These are phyloP conservation scores for Thalassoma bifasciatum DNA, from an alignment of 2,113 vertebrate species.

Conservation along the genomic window DNA sequence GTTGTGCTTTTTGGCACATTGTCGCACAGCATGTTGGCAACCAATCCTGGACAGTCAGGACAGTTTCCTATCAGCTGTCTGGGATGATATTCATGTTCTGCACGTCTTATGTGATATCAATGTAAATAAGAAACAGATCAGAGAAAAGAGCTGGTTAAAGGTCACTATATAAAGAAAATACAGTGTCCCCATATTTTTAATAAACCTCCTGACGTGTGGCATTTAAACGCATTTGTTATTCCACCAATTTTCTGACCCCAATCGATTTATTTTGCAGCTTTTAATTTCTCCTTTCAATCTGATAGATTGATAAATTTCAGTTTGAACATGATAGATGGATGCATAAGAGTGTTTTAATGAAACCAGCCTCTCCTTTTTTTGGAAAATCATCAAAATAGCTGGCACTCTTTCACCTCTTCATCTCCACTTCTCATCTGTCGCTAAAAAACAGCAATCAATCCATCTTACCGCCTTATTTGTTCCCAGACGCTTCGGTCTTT, in stretches of 20 bases:
- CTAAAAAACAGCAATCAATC: background rate
- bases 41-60: background rate
- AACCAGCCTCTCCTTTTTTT: conserved; percentile 27
- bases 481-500: background rate
- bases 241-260: background rate
- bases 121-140: background rate
- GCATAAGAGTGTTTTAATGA: conserved; percentile 3
- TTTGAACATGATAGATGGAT: conserved; percentile 41
- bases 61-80: background rate
- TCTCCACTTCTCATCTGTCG: background rate
- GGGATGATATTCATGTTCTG: too few species aligned
- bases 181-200: background rate
- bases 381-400: conserved; percentile 12
- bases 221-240: background rate
- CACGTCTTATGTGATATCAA: background rate
- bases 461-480: background rate
- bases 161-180: too few species aligned
- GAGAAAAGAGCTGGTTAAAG: too few species aligned
- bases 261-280: conserved; percentile 4
- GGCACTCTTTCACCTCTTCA: background rate
- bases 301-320: conserved; percentile 13
- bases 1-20: background rate
- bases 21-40: background rate
- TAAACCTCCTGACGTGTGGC: background rate
- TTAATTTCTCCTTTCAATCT: conserved; percentile 17